A percentile compares a stretch with the other conserved stretches of the same genome.
These are phyloP conservation scores for Mirza zaza DNA, from an alignment of 2,113 vertebrate species.

Conservation along the genomic window DNA sequence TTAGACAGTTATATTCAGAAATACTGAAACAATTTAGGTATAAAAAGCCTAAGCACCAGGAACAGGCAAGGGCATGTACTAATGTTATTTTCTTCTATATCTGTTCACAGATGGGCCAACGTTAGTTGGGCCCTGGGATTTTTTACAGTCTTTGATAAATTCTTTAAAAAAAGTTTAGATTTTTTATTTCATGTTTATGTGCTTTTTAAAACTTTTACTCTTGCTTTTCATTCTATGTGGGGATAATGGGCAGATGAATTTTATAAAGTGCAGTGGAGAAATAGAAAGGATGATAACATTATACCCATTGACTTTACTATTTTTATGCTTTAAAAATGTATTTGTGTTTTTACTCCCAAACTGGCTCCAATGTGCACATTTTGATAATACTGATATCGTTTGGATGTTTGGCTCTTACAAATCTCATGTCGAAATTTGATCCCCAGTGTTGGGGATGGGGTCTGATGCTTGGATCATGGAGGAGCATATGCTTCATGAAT, in stretches of 20 bases:
- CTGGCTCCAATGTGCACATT: not conserved
- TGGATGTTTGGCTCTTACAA: too few species aligned
- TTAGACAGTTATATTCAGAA: not conserved
- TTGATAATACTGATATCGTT: not conserved
- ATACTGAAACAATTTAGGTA: not conserved
- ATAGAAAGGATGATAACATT: not conserved
- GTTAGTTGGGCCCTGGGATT: not conserved
- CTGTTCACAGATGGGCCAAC: not conserved
- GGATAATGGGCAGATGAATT: not conserved
- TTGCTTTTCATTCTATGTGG: slow-evolving; percentile 22
- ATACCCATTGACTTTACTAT: not conserved
- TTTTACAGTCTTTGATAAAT: not conserved
- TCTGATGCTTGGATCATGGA: too few species aligned
- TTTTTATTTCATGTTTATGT: not conserved
- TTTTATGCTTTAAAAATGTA: not conserved
- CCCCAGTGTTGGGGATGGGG: too few species aligned
- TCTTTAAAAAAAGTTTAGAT: not conserved
- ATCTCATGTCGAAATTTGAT: too few species aligned
- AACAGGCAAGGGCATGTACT: not conserved
- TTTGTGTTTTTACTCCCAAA: not conserved
- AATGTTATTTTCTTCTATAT: not conserved
- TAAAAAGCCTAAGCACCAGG: not conserved
- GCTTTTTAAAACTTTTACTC: not conserved
- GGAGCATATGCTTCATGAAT: too few species aligned
- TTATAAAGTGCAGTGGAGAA: not conserved